Evolutionary conservation across 2,888 invertebrate species (phyloP), one percentile per base, ranked within the genome.

Genomic region (Drosophila rubida): DNA sequence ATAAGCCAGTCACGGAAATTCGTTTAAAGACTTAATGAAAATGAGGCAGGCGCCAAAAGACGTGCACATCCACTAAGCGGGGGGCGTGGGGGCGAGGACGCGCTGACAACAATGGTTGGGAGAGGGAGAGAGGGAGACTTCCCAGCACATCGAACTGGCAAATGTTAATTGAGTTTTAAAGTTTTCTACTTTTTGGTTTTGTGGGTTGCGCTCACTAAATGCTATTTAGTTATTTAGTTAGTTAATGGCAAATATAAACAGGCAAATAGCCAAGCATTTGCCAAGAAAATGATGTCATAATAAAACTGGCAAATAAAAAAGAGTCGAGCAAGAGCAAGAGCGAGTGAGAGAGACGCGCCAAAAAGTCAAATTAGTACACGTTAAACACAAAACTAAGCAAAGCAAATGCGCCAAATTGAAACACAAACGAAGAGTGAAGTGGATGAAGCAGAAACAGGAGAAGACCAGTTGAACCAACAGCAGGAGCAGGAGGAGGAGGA

Each of bases 1-100:
- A 83, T 83, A 88, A 83, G 80, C 78, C 35, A 86, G 84, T 84
- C 84, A 84, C 84, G 84, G 76, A 77, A 85, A 73, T 82, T 73
- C 83, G 78, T 61, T 85, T 82, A 75, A 75, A 77, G 51, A 54
- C 76, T 75, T 79, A 87, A 84, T 82, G 75, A 71, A 83, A 82
- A 70, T 55, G 57, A 75, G 48, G 57, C 80, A 85, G 79, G 73
- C 76, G 73, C 73, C 73, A 75, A 77, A 69, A 75, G 73, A 81
- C 75, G 59, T 76, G 75, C 75, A 63, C 57, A 65, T 55, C 46
- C 50, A 66, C 39, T 27, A 11, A 50, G 27, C 7, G 27, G 27
- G 13, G 9, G 11, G 23, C 2, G n/a, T 1, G 6, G 9, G 1
- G 6, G 9, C 37, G 39, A 23, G 22, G 2, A 67, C 44, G 50